Percentiles rank a stretch among this genome's conserved stretches.
Conservation (phyloP, 2,888 invertebrate species). For the Agrotis ipsilon region DNA sequence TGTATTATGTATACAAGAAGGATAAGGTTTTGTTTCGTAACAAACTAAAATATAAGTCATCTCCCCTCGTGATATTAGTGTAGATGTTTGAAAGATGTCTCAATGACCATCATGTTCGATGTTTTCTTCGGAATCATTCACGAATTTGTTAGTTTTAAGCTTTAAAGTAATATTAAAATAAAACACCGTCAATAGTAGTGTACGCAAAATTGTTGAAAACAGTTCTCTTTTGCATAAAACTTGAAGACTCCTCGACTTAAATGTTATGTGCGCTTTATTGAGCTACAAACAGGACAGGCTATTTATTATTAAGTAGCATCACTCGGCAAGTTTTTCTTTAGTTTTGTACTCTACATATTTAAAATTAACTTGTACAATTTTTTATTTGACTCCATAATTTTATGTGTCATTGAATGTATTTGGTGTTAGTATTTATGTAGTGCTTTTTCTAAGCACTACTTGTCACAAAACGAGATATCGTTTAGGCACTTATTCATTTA, state of each 20-base stretch:
- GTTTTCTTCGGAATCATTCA: conserved; percentile 79
- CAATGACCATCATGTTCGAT: conserved; percentile 72
- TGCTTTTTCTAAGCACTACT: conserved; percentile 29
- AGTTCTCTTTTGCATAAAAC: conserved; percentile 27
- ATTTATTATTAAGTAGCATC: conserved; percentile 24
- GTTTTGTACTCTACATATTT: conserved; percentile 34
- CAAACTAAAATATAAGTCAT: conserved; percentile 75
- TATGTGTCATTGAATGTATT: conserved; percentile 42
- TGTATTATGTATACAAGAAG: conserved; percentile 56
- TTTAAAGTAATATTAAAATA: conserved; percentile 77
- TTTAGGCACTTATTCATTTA: conserved; percentile 40
- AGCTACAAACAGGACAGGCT: conserved; percentile 58
- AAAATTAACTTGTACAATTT: conserved; percentile 34
- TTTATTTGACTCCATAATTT: conserved; percentile 26
- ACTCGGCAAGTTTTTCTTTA: conserved; percentile 40
- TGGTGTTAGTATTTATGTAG: conserved; percentile 40
- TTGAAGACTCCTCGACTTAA: conserved; percentile 63
- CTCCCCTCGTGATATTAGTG: conserved; percentile 87
- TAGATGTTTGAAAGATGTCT: conserved; percentile 78
- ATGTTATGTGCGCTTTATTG: conserved; percentile 70
- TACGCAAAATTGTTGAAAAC: conserved; percentile 51
- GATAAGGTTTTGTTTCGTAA: conserved; percentile 61
- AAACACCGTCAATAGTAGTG: conserved; percentile 48
- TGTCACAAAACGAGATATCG: conserved; percentile 31
- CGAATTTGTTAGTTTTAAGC: conserved; percentile 87